Base-by-base conservation (phyloP, 2,888 invertebrate genomes). In the Leucophora obtusa region DNA sequence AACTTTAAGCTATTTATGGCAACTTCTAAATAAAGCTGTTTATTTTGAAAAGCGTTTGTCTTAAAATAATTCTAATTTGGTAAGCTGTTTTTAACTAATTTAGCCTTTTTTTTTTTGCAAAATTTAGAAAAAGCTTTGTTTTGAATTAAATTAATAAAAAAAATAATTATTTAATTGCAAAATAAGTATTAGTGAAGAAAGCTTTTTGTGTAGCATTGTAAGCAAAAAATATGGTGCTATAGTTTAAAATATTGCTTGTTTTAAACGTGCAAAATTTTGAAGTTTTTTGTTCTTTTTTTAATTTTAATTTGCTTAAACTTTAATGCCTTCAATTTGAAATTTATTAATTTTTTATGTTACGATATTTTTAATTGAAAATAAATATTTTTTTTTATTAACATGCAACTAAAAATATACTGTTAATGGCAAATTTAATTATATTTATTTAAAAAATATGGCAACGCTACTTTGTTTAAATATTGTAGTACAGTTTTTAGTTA, bases 251-350 rank as follows among this genome's bases (percentile, higher is more conserved):
- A 6, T 4, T 28, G 28, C 7, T 28, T 28, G 7, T 28, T 28
- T 28, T 28, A 38, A 38, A 7, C 43, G n/a, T 47, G 43, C 43
- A 47, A 47, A n/a, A 2, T 47, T n/a, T 47, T 1, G 1, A 28
- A 7, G 3, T 28, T 28, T n/a, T n/a, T 47, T 1, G 8, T 38
- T 10, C 14, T 38, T 24, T 15, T 7, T n/a, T 43, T 17, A 38
- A 59, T 6, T 10, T 11, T 18, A 2, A 17, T 51, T 17, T 51
- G 47, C 17, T 17, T 51, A 14, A 11, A 47, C 43, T 80, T 76
- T 63, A 72, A 75, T 80, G 80, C 58, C 75, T 73, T 81, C 73
- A 81, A 76, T 76, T 81, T 60, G n/a, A 63, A 65, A 68, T 63
- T 69, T 74, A 50, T 47, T 33, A 21, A 17, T 24, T 66, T 35